Percentiles rank a stretch among this genome's conserved stretches.
These are phyloP conservation scores for Onthophagus taurus DNA, from an alignment of 1,140 invertebrate species.

Conservation along the genomic window DNA sequence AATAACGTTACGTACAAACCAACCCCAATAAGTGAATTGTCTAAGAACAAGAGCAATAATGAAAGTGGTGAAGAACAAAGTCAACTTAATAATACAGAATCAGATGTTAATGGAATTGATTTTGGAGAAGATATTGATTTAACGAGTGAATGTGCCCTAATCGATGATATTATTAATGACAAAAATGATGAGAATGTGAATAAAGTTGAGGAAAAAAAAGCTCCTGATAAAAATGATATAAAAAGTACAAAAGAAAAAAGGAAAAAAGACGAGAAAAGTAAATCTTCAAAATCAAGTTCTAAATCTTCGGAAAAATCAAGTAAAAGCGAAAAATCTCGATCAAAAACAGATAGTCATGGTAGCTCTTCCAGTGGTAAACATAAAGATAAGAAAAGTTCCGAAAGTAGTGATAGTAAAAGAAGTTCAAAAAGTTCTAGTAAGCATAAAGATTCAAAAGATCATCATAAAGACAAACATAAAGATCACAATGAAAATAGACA, in stretches of 20 bases:
- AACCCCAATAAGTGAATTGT: conserved; percentile 33
- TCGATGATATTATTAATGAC: conserved; percentile 30
- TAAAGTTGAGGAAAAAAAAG: conserved; percentile 4
- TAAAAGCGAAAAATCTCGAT: no score
- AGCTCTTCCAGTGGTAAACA: conserved; percentile 24
- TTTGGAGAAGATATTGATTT: conserved; percentile 38
- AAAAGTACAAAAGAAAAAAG: neutral
- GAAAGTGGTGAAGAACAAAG: conserved; percentile 14
- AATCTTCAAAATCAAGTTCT: no score
- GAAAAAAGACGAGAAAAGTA: no score
- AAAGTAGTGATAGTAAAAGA: conserved; percentile 2
- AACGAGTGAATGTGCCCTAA: conserved; percentile 37
- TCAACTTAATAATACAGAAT: neutral
- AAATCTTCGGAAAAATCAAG: no score
- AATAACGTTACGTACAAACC: conserved; percentile 34
- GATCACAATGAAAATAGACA: conserved; percentile 17
- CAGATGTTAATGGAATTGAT: conserved; percentile 14
- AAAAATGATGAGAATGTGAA: no score
- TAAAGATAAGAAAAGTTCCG: conserved; percentile 12
- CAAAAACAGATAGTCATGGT: neutral
- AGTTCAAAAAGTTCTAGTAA: conserved; percentile 9
- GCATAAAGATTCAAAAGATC: conserved; percentile 21
- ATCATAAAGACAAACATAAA: no score
- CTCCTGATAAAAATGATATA: neutral
- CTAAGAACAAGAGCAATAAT: conserved; percentile 4